Conservation (phyloP, 2,888 invertebrate species). For the Pterobdella sp. region DNA sequence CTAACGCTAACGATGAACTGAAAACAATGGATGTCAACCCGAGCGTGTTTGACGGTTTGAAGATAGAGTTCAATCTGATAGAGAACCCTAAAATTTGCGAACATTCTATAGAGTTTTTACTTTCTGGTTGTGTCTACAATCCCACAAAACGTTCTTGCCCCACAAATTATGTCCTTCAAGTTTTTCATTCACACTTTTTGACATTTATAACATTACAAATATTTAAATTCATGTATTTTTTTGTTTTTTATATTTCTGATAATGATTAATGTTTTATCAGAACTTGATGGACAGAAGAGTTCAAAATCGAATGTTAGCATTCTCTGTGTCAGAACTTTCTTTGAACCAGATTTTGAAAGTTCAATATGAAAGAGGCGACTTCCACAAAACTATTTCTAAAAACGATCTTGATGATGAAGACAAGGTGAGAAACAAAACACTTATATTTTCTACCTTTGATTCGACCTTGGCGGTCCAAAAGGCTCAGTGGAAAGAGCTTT, state of each 20-base stretch:
- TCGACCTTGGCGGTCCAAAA: neutral
- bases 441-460: too few relatives aligned
- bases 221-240: neutral
- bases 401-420: neutral
- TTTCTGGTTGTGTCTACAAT: constrained; percentile 4
- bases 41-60: neutral
- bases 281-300: neutral
- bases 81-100: neutral
- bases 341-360: neutral
- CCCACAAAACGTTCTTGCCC: neutral
- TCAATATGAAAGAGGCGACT: neutral
- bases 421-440: neutral
- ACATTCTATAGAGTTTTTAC: constrained; percentile 2
- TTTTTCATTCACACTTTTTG: neutral
- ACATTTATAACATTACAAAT: neutral
- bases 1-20: constrained; percentile 19
- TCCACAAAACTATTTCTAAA: neutral
- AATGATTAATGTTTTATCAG: neutral
- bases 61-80: neutral
- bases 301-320: neutral
- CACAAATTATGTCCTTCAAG: neutral
- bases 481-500: neutral
- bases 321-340: neutral
- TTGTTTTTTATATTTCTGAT: neutral
- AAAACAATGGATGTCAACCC: constrained; percentile 16